Evolutionary conservation across 2,113 vertebrate species (phyloP).

Genomic region (Tetraodon nigroviridis): DNA sequence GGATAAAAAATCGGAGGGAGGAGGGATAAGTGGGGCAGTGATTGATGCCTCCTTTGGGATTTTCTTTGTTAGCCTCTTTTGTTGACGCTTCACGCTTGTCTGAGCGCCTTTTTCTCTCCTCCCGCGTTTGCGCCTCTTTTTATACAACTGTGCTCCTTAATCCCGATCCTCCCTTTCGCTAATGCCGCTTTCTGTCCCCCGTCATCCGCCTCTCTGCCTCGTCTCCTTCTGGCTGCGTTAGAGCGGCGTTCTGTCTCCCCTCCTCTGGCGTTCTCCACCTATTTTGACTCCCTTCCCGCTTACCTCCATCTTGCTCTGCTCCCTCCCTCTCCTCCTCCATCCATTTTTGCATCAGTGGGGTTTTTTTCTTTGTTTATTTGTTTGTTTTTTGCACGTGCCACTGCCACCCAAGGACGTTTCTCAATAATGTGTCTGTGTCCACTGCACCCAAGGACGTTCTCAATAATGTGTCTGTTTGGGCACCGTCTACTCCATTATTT

Average conservation of each 20-base stretch:
- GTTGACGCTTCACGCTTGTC: slow-evolving; percentile 61
- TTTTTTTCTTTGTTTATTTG: background rate
- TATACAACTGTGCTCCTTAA: slow-evolving; percentile 15
- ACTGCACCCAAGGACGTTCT: background rate
- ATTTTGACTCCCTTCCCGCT: slow-evolving; percentile 12
- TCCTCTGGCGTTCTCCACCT: background rate
- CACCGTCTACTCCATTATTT: background rate
- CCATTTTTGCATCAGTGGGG: background rate
- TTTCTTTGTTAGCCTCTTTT: slow-evolving; percentile 65
- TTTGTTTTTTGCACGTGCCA: background rate
- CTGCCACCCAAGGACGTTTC: background rate
- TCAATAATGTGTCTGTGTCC: background rate
- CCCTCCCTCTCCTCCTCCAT: background rate
- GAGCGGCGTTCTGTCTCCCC: background rate
- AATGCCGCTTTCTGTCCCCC: slow-evolving; percentile 5
- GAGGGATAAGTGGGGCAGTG: slow-evolving; percentile 46
- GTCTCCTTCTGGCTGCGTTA: background rate
- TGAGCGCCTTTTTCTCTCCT: slow-evolving; percentile 45
- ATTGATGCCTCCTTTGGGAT: slow-evolving; percentile 56
- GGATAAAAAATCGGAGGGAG: slow-evolving; percentile 22
- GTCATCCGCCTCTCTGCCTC: background rate
- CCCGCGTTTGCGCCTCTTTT: slow-evolving; percentile 9
- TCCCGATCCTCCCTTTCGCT: slow-evolving; percentile 51
- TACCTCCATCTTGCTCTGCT: slow-evolving; percentile 14
- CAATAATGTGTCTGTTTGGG: background rate